These are phyloP conservation scores for Rhyacophila brunnea DNA, from an alignment of 1,140 invertebrate species.

Conservation along the genomic window DNA sequence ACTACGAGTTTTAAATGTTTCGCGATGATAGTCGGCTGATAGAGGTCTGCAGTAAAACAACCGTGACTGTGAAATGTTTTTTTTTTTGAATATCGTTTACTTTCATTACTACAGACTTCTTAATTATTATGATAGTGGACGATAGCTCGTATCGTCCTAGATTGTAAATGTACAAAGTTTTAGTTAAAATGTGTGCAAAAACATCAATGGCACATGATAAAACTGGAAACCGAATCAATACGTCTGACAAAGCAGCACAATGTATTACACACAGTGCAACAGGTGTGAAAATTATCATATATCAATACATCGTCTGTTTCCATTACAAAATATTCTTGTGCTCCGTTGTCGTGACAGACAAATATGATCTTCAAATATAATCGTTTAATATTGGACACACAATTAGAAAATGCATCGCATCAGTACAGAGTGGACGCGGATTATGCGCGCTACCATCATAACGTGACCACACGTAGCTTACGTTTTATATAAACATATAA, in stretches of 20 bases:
- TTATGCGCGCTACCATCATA: conserved; percentile 26
- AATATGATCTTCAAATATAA: too few relatives aligned
- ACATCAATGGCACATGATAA: conserved; percentile 31
- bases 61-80: neutral
- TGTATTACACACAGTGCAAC: conserved; percentile 1
- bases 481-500: too few relatives aligned
- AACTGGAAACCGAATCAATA: conserved; percentile 24
- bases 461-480: neutral
- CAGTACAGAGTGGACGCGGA: conserved; percentile 7
- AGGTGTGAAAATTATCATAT: neutral
- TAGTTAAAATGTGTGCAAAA: conserved; percentile 39
- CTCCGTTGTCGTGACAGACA: too few relatives aligned
- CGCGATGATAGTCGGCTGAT: conserved; percentile 19
- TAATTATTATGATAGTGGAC: conserved; percentile 1
- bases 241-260: conserved; percentile 25
- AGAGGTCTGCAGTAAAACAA: conserved; percentile 16
- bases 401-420: neutral
- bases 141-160: neutral
- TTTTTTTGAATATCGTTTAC: neutral
- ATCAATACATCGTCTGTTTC: neutral
- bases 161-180: conserved; percentile 48
- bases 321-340: too few relatives aligned
- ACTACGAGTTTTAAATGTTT: conserved; percentile 28
- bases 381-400: too few relatives aligned
- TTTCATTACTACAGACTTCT: conserved; percentile 9